Conservation (phyloP, 37 sponge, comb jelly and placozoan species). For the Hormiphora californensis region DNA sequence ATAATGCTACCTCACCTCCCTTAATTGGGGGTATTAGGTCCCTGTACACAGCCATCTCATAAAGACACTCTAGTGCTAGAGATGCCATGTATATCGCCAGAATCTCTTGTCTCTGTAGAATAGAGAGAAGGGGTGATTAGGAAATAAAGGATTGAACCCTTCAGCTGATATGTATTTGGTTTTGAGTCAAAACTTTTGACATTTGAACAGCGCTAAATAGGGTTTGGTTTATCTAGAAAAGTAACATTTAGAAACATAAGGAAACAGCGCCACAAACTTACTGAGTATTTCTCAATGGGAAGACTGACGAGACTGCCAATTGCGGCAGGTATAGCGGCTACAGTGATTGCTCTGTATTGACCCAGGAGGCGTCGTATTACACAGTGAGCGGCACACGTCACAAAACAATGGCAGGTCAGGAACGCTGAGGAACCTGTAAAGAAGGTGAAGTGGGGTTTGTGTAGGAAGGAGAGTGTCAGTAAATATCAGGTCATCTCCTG, state of each 20-base stretch:
- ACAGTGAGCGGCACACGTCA: conserved; percentile 3
- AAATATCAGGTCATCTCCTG: too few relatives aligned
- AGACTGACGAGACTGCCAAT: not conserved
- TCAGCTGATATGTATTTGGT: too few relatives aligned
- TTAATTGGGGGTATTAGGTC: not conserved
- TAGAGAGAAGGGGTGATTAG: not conserved
- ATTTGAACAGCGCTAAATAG: too few relatives aligned
- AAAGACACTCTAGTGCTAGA: not conserved
- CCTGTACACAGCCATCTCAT: conserved; percentile 2
- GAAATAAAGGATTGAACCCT: not conserved
- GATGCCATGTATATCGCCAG: conserved; percentile 1
- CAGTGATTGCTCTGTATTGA: not conserved
- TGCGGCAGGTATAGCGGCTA: not conserved
- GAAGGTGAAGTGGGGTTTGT: too few relatives aligned
- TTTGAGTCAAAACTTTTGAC: too few relatives aligned
- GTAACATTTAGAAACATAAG: too few relatives aligned
- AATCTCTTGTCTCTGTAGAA: not conserved
- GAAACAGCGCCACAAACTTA: not conserved
- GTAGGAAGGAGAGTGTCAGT: too few relatives aligned
- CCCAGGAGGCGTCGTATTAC: not conserved
- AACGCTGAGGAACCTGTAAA: not conserved
- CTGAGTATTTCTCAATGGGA: conserved; percentile 6
- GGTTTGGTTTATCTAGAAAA: too few relatives aligned
- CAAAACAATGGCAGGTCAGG: not conserved
- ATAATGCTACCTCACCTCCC: not conserved